Percentiles rank a stretch among this genome's conserved stretches.
Conservation (phyloP, 2,888 invertebrate species). For the Tuberolachnus salignus region DNA sequence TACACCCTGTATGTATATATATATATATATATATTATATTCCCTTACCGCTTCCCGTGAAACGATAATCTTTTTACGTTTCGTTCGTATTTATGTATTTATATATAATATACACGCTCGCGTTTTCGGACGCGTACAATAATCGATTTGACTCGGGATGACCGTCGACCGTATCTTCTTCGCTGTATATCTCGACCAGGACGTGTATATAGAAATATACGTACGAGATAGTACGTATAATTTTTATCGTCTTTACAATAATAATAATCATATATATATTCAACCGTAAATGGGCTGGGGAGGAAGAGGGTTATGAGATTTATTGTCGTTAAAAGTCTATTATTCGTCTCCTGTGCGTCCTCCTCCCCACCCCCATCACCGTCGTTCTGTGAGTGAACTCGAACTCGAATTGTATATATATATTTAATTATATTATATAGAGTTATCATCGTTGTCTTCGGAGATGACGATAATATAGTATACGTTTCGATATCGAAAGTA, state of each 20-base stretch:
- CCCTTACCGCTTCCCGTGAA: not conserved
- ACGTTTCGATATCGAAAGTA: slow-evolving; percentile 8
- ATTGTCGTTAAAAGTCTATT: slow-evolving; percentile 25
- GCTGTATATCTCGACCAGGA: not conserved
- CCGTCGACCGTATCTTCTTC: not conserved
- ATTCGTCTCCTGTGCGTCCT: slow-evolving; percentile 7
- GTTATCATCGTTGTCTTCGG: slow-evolving; percentile 16
- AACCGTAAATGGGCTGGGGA: not conserved
- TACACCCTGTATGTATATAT: too few species aligned
- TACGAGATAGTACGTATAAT: not conserved
- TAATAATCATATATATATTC: not conserved
- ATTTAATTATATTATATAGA: too few species aligned
- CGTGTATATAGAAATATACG: not conserved
- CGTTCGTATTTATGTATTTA: slow-evolving; percentile 24
- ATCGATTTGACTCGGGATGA: slow-evolving; percentile 48
- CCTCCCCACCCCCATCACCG: too few species aligned
- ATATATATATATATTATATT: not conserved
- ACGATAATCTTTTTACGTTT: not conserved
- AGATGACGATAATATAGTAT: not conserved
- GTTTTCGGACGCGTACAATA: slow-evolving; percentile 35
- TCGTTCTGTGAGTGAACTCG: not conserved
- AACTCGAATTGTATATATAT: too few species aligned
- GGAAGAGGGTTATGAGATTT: not conserved
- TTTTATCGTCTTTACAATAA: slow-evolving; percentile 8
- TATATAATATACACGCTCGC: not conserved